A percentile compares a stretch with the other conserved stretches of the same genome.
Evolutionary conservation across 2,113 vertebrate genomes (phyloP).

Genomic region (Siniperca chuatsi): DNA sequence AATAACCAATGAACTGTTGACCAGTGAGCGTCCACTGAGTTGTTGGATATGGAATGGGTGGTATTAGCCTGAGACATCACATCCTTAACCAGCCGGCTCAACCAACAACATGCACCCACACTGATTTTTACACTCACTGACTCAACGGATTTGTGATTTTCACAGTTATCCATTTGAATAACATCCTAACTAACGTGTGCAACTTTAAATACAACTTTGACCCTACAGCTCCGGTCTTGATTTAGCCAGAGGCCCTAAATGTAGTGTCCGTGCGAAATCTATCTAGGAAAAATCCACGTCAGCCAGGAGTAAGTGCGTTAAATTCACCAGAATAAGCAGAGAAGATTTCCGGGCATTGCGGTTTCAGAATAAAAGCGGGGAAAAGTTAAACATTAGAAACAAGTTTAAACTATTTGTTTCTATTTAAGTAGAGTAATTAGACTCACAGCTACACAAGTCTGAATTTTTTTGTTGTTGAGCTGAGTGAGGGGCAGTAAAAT

Average conservation of each 20-base stretch:
- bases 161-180: neutral
- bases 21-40: constrained; percentile 26
- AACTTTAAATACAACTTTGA: neutral
- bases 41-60: constrained; percentile 23
- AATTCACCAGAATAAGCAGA: neutral
- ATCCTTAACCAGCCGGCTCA: neutral
- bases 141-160: neutral
- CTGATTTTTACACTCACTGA: neutral
- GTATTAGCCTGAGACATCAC: constrained; percentile 19
- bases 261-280: neutral
- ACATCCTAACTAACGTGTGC: neutral
- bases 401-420: neutral
- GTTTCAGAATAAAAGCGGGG: constrained; percentile 43
- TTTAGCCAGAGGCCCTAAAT: neutral
- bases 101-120: neutral
- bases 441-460: neutral
- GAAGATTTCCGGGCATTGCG: neutral
- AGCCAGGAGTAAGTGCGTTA: neutral
- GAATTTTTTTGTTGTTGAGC: too few relatives aligned
- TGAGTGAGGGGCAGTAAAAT: neutral
- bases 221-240: neutral
- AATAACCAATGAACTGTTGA: constrained; percentile 53
- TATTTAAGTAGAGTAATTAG: neutral
- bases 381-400: neutral
- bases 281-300: constrained; percentile 32